Conservation (phyloP, 2,888 invertebrate species). For the Flexamia atlantica region DNA sequence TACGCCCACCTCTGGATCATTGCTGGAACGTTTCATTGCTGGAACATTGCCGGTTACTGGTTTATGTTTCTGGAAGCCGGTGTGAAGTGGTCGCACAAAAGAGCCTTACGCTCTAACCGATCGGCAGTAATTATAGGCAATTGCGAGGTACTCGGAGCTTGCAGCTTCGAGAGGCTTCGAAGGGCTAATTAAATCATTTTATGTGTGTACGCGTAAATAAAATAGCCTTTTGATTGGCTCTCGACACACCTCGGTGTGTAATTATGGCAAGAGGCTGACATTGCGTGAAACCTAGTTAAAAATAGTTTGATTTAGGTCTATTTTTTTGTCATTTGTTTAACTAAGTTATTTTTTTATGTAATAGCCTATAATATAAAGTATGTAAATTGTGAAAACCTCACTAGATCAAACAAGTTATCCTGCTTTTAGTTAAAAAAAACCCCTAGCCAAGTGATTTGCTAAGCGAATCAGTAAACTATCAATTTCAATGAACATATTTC, state of each 20-base stretch:
- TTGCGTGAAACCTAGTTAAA: background rate
- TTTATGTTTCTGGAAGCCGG: background rate
- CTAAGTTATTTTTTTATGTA: too few relatives aligned
- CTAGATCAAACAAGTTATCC: too few relatives aligned
- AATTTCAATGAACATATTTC: too few relatives aligned
- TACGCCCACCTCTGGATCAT: background rate
- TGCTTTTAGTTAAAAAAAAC: too few relatives aligned
- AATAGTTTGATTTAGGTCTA: background rate
- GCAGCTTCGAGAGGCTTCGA: background rate
- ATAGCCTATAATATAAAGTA: too few relatives aligned
- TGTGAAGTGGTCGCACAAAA: background rate
- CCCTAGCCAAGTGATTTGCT: too few relatives aligned
- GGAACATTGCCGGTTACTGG: background rate
- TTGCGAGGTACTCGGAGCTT: background rate
- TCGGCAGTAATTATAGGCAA: slow-evolving; percentile 27
- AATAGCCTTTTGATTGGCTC: slow-evolving; percentile 19
- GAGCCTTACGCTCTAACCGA: background rate
- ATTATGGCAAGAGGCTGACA: background rate
- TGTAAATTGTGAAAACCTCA: too few relatives aligned
- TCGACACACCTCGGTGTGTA: background rate
- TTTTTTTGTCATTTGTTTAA: too few relatives aligned
- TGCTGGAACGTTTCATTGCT: too few relatives aligned
- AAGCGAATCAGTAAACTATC: too few relatives aligned
- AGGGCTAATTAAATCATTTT: slow-evolving; percentile 40
- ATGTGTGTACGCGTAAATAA: slow-evolving; percentile 19